Base-by-base conservation (phyloP, 2,797 vertebrate species). In the Spondyliosoma cantharus region DNA sequence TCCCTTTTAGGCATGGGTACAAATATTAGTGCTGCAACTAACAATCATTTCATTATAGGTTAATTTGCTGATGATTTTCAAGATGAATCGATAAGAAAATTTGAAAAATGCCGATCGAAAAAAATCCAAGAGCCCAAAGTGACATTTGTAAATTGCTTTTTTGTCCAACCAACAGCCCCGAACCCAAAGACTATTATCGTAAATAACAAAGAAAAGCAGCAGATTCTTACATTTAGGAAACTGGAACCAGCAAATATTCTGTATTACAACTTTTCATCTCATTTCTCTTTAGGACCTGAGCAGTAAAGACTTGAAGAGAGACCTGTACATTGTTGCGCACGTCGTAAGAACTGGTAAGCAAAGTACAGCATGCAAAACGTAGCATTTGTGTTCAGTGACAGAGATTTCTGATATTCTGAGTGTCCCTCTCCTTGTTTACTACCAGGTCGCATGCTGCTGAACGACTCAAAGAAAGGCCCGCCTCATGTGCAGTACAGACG, bases 281-380 rank as follows among this genome's bases (percentile, higher is more conserved):
- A 14, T 74, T 84, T 78, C 86, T 83, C 81, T 84, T 57, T 81
- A 99, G 98, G 98, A 99, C 93, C 94, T 99, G 76, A 99, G 98
- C 95, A 99, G 97, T 93, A 99, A 99, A 95, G 98, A 99, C 92
- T 95, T 99, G 95, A 99, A 99, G 96, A 96, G 97, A 90, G 98
- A 99, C 91, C 95, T 99, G 81, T 99, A 99, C 91, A 97, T 99
- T 82, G 96, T 99, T 86, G 96, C 97, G 85, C 98, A 99, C 70
- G 97, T 99, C 82, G 96, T 99, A 87, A 96, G 98, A 94, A 98
- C 97, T 86, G 98, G 98, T 99, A 96, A 92, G 86, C 59, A 54
- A 4, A 74, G 22, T 1, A 8, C 0, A 53, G 5, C 15, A 0
- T 50, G 12, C 15, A 43, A 42, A 56, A 17, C 9, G 8, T 37